phyloP scores from a whole-genome alignment of 2,113 vertebrate species.

The Brachyhypopomus gauderio region DNA sequence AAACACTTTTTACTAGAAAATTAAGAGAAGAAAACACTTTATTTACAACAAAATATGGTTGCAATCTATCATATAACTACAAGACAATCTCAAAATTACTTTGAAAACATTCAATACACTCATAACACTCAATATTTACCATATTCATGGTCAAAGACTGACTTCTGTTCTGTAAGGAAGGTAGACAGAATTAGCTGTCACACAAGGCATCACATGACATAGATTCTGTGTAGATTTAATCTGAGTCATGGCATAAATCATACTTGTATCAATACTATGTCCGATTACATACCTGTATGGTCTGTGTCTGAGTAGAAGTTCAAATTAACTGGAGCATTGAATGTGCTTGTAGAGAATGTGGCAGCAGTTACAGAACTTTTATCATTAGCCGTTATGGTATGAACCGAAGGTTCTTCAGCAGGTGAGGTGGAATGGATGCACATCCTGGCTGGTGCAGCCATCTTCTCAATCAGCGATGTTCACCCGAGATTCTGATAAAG shows the following conservation, averaged over 20 bases:
- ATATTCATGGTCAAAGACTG: background rate
- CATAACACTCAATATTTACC: background rate
- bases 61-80: background rate
- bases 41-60: background rate
- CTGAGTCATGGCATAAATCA: background rate
- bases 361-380: background rate
- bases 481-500: background rate
- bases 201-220: too few species aligned
- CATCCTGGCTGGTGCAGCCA: background rate
- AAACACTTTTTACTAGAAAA: background rate
- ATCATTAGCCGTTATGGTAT: background rate
- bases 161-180: background rate
- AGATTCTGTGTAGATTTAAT: background rate
- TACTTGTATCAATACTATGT: too few species aligned
- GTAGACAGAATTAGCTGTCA: background rate
- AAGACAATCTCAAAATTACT: background rate
- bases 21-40: background rate
- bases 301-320: background rate
- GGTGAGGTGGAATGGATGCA: background rate
- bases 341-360: background rate
- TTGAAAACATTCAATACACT: background rate
- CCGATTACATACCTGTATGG: background rate
- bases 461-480: background rate
- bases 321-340: background rate
- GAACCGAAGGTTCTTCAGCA: background rate